Evolutionary conservation across 2,888 invertebrate genomes (phyloP).

Genomic region (Himalopsyche kuldschensis): DNA sequence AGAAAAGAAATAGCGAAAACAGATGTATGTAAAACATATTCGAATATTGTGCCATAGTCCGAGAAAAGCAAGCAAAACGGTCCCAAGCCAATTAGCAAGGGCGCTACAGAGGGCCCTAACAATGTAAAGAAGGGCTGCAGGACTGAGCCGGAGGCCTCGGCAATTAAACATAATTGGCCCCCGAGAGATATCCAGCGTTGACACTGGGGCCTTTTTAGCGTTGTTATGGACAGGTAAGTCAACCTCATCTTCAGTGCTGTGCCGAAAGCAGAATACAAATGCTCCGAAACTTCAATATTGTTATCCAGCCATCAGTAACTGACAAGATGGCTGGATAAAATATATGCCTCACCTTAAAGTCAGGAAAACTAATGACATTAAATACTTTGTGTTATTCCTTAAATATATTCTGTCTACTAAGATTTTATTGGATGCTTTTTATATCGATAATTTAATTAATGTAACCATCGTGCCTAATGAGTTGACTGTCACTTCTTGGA

Average conservation of each 20-base stretch:
- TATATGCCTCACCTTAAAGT: too few relatives aligned
- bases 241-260: background rate
- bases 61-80: background rate
- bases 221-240: background rate
- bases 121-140: slow-evolving; percentile 24
- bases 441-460: too few relatives aligned
- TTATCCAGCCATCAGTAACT: too few relatives aligned
- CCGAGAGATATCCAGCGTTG: slow-evolving; percentile 32
- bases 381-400: too few relatives aligned
- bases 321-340: too few relatives aligned
- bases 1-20: background rate
- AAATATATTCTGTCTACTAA: too few relatives aligned
- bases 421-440: too few relatives aligned
- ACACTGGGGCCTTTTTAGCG: slow-evolving; percentile 29
- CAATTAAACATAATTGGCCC: slow-evolving; percentile 39
- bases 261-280: background rate
- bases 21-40: background rate
- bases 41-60: background rate
- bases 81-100: slow-evolving; percentile 35
- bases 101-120: slow-evolving; percentile 11
- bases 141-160: slow-evolving; percentile 11
- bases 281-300: too few relatives aligned
- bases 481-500: too few relatives aligned
- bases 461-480: too few relatives aligned
- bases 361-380: too few relatives aligned